Conservation (phyloP, 2,797 vertebrate species). For the Amphiprion clarkii region DNA sequence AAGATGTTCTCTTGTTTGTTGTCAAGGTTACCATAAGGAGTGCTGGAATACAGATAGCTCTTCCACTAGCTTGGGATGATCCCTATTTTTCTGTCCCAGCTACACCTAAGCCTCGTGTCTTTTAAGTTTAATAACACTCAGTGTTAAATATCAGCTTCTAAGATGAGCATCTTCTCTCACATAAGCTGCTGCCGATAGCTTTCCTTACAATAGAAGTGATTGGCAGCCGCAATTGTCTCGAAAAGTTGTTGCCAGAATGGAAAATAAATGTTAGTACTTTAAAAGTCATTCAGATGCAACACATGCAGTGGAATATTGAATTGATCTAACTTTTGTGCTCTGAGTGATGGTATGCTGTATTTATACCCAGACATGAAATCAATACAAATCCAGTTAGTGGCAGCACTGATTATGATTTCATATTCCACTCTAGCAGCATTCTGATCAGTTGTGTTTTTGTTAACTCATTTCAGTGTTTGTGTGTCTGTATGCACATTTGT, state of each 20-base stretch:
- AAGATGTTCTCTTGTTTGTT: constrained; percentile 61
- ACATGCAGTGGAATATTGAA: constrained; percentile 49
- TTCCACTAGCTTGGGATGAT: constrained; percentile 6
- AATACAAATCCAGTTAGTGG: constrained; percentile 54
- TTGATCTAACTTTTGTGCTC: constrained; percentile 42
- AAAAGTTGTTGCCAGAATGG: constrained; percentile 20
- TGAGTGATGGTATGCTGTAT: constrained; percentile 33
- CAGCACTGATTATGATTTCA: constrained; percentile 47
- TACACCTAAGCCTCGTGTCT: constrained; percentile 17
- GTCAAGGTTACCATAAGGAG: constrained; percentile 65
- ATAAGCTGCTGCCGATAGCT: constrained; percentile 2
- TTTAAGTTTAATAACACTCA: constrained; percentile 22
- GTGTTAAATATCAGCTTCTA: constrained; percentile 12
- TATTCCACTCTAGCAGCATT: constrained; percentile 17
- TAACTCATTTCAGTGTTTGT: constrained; percentile 24
- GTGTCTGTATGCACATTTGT: neutral
- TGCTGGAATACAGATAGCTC: constrained; percentile 31
- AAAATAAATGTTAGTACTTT: constrained; percentile 40
- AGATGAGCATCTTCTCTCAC: neutral
- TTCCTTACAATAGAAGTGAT: constrained; percentile 10
- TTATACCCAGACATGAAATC: constrained; percentile 60
- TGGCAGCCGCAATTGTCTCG: neutral
- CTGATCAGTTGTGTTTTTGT: constrained; percentile 36
- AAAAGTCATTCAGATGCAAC: constrained; percentile 29
- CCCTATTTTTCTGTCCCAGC: constrained; percentile 15